Evolutionary conservation across 2,888 invertebrate genomes (phyloP), one percentile per base, ranked within the genome.

Genomic region (Diadromus collaris): DNA sequence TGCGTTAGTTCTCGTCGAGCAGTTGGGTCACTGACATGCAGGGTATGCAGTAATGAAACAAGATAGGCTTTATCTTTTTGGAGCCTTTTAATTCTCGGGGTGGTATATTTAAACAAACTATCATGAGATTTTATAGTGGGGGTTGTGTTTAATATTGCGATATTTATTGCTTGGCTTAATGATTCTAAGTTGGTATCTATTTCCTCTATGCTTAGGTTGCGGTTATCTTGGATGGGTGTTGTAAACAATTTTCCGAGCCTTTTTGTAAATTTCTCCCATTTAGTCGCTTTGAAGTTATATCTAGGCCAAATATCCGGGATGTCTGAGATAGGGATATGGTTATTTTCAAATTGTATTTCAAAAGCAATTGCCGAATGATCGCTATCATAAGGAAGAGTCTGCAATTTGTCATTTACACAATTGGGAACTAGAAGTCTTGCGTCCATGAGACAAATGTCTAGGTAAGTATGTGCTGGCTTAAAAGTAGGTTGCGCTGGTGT

Each of bases 181-280:
- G 19, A 3, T 10, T 21, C 1, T 10, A 79, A 2, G 4, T 41
- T 29, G 1, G n/a, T n/a, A 3, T 76, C 67, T 0, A 76, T 80
- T 69, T 76, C 69, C 0, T 51, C 24, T 2, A 58, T 77, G 3
- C 38, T 32, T 21, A 80, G 56, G 29, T 78, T 78, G 6, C 54
- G 61, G 24, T 76, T 44, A 2, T 58, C 64, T 1, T 72, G 65
- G 19, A 81, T 73, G 10, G 29, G 4, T 5, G 68, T 21, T 6
- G n/a, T 5, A 13, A 24, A 68, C 0, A 61, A 38, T 19, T 65
- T n/a, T 0, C 67, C 19, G 63, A 79, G 60, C 2, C n/a, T 60
- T 5, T 46, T 65, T 13, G 29, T 34, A 46, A 81, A 81, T 27
- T 65, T 73, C 6, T 16, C 29, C 79, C 79, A 81, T 9, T 79